Base-by-base conservation (phyloP, 2,113 vertebrate species). In the Hemibagrus wyckioides region DNA sequence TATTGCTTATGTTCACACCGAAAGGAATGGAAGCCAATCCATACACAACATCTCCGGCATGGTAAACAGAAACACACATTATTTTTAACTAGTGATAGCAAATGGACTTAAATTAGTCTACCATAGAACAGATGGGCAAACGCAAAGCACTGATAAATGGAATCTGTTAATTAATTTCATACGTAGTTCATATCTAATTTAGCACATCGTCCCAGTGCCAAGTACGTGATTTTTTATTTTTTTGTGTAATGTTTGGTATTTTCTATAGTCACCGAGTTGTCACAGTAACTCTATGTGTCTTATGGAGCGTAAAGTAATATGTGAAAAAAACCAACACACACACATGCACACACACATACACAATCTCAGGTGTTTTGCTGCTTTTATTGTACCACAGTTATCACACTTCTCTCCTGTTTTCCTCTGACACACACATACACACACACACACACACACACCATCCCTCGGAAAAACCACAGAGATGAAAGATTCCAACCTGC, bases 341-440 rank as follows among this genome's bases (percentile, higher is more conserved):
- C 79, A 50, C 88, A 85, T 30, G 44, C 83, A 80, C 80, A 75
- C 85, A 59, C 80, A 21, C 73, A 86, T 50, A 52, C 28, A 41
- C 73, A 88, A 88, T 48, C 90, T 88, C 79, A 89, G 88, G 92
- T 93, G 93, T 91, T 93, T 94, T 93, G 92, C 91, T 91, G 89
- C 90, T 91, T 91, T 90, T 91, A 92, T 92, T 90, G 89, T 91
- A 91, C 91, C 91, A 89, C 81, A 52, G 69, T 85, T 80, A 88
- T 88, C 84, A 28, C 84, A 87, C 76, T 90, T 88, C 86, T 85
- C 91, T 90, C 85, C 91, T 82, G 50, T 87, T 82, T 89, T 82
- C 67, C 80, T 48, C 86, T 83, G 87, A 91, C 91, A 87, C 73
- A 56, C 48, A 41, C 69, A 57, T 28, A 36, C 52, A 73, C 14